Percentiles rank a stretch among this genome's conserved stretches.
These are phyloP conservation scores for Nesometra sesokonis DNA, from an alignment of 35 echinoderm and acorn worm species.

Conservation along the genomic window DNA sequence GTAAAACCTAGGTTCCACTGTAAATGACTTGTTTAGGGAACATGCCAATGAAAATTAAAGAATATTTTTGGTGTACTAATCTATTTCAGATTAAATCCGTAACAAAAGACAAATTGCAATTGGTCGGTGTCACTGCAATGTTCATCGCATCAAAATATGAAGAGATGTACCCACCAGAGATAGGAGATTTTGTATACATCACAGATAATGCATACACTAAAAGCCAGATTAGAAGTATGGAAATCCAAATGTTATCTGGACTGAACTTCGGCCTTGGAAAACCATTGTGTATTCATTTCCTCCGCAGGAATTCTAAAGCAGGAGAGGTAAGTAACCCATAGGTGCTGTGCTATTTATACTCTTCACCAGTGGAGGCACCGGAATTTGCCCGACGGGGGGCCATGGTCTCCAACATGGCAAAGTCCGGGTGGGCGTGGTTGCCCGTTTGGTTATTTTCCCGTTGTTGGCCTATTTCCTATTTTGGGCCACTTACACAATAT, in stretches of 20 bases:
- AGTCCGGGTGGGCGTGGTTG: too few species aligned
- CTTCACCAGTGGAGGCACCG: too few species aligned
- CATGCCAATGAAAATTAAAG: too few species aligned
- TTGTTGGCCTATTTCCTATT: too few species aligned
- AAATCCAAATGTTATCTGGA: slow-evolving; percentile 38
- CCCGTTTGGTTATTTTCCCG: too few species aligned
- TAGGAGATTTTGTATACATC: slow-evolving; percentile 98
- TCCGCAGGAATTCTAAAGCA: slow-evolving; percentile 90
- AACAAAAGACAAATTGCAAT: slow-evolving; percentile 77
- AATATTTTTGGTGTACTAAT: too few species aligned
- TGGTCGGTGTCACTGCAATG: slow-evolving; percentile 94
- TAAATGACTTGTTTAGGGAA: too few species aligned
- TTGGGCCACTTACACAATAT: too few species aligned
- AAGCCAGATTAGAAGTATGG: slow-evolving; percentile 64
- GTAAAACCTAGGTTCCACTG: too few species aligned
- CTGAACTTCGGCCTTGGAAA: slow-evolving; percentile 68
- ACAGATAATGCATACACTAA: slow-evolving; percentile 96
- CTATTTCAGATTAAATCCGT: slow-evolving; percentile 56
- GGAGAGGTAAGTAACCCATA: slow-evolving; percentile 64
- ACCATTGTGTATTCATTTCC: slow-evolving; percentile 87
- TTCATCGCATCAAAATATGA: slow-evolving; percentile 95
- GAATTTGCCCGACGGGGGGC: too few species aligned
- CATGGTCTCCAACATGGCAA: too few species aligned
- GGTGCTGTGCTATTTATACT: too few species aligned
- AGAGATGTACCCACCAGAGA: slow-evolving; percentile 99